phyloP scores from a whole-genome alignment of 2,113 vertebrate genomes.

The Gadus macrocephalus region DNA sequence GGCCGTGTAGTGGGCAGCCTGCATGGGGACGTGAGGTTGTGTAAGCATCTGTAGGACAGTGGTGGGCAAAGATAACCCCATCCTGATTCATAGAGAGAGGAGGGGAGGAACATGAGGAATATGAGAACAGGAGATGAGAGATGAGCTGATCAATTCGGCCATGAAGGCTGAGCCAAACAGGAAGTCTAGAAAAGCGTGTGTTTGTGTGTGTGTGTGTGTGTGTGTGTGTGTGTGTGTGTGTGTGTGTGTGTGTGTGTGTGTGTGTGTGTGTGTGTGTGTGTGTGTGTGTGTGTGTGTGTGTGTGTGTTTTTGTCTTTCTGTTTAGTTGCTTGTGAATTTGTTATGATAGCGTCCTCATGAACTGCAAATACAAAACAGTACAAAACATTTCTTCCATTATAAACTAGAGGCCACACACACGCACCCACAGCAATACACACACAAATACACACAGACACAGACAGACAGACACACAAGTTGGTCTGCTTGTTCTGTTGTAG shows the following conservation, averaged over 20 bases:
- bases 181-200: not conserved
- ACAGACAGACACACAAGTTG: constrained; percentile 27
- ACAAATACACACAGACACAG: constrained; percentile 10
- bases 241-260: not conserved
- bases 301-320: not conserved
- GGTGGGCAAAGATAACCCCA: too few species aligned
- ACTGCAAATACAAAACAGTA: not conserved
- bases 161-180: not conserved
- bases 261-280: not conserved
- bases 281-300: too few species aligned
- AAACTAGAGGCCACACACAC: constrained; percentile 33
- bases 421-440: constrained; percentile 1
- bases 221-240: not conserved
- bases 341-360: too few species aligned
- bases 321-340: not conserved
- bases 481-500: constrained; percentile 40
- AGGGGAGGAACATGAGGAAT: not conserved
- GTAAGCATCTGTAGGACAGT: too few species aligned
- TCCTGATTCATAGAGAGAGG: too few species aligned
- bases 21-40: too few species aligned
- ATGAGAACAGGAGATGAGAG: not conserved
- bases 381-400: not conserved
- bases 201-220: constrained; percentile 10
- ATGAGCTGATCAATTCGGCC: constrained; percentile 40
- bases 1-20: too few species aligned